phyloP scores from a whole-genome alignment of 2,113 vertebrate genomes.

The Callithrix jacchus region DNA sequence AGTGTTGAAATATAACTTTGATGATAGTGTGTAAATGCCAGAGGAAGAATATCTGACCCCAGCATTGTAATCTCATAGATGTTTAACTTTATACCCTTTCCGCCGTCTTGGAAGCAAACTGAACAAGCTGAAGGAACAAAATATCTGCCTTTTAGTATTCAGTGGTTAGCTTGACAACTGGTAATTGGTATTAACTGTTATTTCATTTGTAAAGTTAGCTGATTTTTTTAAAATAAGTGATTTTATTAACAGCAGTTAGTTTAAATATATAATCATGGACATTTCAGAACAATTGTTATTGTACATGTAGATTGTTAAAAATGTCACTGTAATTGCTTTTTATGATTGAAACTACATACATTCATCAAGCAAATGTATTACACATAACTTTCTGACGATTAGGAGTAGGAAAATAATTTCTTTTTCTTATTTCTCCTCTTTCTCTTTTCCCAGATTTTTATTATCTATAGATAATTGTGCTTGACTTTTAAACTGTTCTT shows the following conservation, averaged over 20 bases:
- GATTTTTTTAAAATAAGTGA: conserved; percentile 53
- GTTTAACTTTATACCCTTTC: not conserved
- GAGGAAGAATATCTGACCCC: conserved; percentile 32
- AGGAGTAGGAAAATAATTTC: not conserved
- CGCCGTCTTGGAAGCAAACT: not conserved
- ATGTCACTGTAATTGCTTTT: conserved; percentile 69
- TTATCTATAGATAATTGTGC: not conserved
- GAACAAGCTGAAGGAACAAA: conserved; percentile 40
- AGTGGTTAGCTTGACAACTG: conserved; percentile 69
- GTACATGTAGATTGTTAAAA: conserved; percentile 44
- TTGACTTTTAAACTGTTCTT: not conserved
- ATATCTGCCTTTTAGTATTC: conserved; percentile 21
- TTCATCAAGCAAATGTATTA: conserved; percentile 56
- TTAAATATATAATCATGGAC: conserved; percentile 65
- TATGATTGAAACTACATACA: conserved; percentile 51
- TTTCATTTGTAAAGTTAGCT: conserved; percentile 67
- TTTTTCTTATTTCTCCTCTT: conserved; percentile 3
- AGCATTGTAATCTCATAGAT: conserved; percentile 40
- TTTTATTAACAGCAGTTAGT: conserved; percentile 68
- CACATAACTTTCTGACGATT: conserved; percentile 39
- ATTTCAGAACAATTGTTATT: not conserved
- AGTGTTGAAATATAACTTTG: conserved; percentile 48
- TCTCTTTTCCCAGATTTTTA: not conserved
- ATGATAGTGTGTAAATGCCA: conserved; percentile 43
- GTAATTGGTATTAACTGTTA: conserved; percentile 67